Base-by-base conservation (phyloP, 2,888 invertebrate species). In the Gibbula magus region DNA sequence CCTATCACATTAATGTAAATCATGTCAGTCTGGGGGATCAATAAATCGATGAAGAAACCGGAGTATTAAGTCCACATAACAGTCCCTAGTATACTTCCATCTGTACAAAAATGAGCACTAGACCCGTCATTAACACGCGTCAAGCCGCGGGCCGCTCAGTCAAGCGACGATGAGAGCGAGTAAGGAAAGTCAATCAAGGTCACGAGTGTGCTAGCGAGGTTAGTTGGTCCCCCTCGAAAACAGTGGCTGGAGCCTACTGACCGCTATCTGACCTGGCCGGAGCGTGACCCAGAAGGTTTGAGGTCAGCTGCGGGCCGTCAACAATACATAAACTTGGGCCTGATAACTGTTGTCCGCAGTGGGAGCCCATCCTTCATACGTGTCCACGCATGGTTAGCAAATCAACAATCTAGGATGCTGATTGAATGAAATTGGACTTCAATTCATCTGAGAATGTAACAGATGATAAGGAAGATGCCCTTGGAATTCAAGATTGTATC, bases 171-270 rank as follows among this genome's bases (percentile, higher is more conserved):
- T 45, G 45, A 45, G 35, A 35, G 45, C n/a, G n/a, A n/a, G n/a
- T n/a, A n/a, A 45, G 61, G 61, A 29, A 29, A 29, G 61, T 61
- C 25, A 61, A 61, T 61, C 61, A 61, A 61, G 61, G 61, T 61
- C 61, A 61, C 45, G 45, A 45, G 45, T 45, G 29, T 0, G 61
- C 61, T 25, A 61, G 61, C 61, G 25, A 61, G 61, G 61, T 61
- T 61, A 61, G 61, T 61, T 61, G 61, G 61, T 61, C 61, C 29
- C n/a, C 25, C 61, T 29, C 61, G 61, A 61, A 61, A 61, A 61
- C 61, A 61, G 29, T 25, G 61, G 29, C 61, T 29, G 45, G 45
- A 45, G 29, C 61, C 61, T 29, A 61, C 29, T 61, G 61, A 61
- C 61, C 61, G 61, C 61, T 61, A 29, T 61, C 13, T 61, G 61